Evolutionary conservation across 2,888 invertebrate genomes (phyloP).

Genomic region (Bellardia bayeri): DNA sequence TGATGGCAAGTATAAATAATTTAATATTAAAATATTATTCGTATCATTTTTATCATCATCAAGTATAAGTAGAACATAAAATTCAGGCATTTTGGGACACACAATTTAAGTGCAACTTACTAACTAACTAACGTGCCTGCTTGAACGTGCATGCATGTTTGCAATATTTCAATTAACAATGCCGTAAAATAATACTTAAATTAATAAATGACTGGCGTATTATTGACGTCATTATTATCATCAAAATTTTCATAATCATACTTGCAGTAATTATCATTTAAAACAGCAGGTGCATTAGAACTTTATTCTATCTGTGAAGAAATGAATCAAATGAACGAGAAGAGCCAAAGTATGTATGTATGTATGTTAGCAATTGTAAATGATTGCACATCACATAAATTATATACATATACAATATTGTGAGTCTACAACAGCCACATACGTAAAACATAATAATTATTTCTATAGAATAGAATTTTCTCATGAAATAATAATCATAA

Average conservation of each 20-base stretch:
- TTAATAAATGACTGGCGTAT: slow-evolving; percentile 32
- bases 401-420: too few relatives aligned
- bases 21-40: slow-evolving; percentile 36
- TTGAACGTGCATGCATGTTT: slow-evolving; percentile 4
- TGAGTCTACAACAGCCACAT: neutral
- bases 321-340: slow-evolving; percentile 17
- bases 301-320: neutral
- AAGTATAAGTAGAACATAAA: neutral
- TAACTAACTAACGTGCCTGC: too few relatives aligned
- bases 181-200: slow-evolving; percentile 38
- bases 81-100: neutral
- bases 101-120: neutral
- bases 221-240: slow-evolving; percentile 35
- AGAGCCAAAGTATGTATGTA: neutral
- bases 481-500: slow-evolving; percentile 66
- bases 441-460: slow-evolving; percentile 44
- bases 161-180: slow-evolving; percentile 60
- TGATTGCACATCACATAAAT: slow-evolving; percentile 34
- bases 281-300: slow-evolving; percentile 33
- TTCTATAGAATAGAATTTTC: slow-evolving; percentile 56
- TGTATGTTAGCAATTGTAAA: neutral
- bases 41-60: neutral
- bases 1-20: slow-evolving; percentile 33
- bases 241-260: neutral
- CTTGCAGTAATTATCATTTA: neutral